A percentile compares a stretch with the other conserved stretches of the same genome.
Evolutionary conservation across 2,888 invertebrate genomes (phyloP).

Genomic region (Noctua fimbriata): DNA sequence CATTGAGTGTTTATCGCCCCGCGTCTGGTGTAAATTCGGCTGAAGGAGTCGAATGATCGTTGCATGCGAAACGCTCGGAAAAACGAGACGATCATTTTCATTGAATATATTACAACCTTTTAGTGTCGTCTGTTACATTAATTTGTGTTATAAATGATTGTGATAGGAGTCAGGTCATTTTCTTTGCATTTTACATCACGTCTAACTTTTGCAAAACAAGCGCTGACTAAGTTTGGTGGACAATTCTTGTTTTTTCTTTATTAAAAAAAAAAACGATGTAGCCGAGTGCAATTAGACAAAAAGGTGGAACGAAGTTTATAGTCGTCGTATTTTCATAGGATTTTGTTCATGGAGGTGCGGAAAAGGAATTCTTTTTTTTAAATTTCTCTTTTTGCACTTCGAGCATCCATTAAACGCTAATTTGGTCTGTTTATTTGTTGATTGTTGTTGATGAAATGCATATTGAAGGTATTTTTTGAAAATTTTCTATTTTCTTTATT

Average conservation of each 20-base stretch:
- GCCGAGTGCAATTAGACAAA: no score
- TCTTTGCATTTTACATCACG: background rate
- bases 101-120: slow-evolving; percentile 24
- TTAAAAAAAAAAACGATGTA: background rate
- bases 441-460: no score
- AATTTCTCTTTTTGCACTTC: no score
- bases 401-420: no score
- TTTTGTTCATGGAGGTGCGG: no score
- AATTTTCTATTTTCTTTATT: no score
- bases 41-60: slow-evolving; percentile 26
- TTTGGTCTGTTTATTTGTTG: no score
- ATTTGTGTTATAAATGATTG: background rate
- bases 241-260: background rate
- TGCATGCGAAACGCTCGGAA: slow-evolving; percentile 19
- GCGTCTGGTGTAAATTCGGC: slow-evolving; percentile 40
- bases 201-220: background rate
- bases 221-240: background rate
- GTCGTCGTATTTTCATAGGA: no score
- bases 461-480: no score
- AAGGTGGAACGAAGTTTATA: no score
- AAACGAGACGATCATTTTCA: slow-evolving; percentile 20
- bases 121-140: slow-evolving; percentile 4
- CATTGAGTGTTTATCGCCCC: slow-evolving; percentile 49
- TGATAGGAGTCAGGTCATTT: background rate
- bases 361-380: no score